Base-by-base conservation (phyloP, 2,888 invertebrate species). In the Microctonus brassicae region DNA sequence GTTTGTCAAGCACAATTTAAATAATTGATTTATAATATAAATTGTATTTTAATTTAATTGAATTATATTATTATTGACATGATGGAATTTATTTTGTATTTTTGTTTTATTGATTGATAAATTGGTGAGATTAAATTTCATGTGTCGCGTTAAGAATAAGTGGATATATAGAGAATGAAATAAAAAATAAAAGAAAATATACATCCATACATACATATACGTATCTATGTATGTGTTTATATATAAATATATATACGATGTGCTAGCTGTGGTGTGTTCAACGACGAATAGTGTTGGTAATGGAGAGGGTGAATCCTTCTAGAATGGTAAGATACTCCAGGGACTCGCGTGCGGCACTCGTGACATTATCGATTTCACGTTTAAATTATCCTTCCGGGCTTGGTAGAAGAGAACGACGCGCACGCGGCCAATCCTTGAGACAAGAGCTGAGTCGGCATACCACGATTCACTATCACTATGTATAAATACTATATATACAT, bases 311-410 rank as follows among this genome's bases (percentile, higher is more conserved):
- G 65, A 65, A 55, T 65, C 34, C 52, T 55, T 52, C 24, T 53
- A 57, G 29, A 36, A 60, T 55, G 57, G 42, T 52, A 62, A 52
- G 53, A 17, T 57, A 65, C 65, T 65, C 26, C 26, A 53, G 63
- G 63, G 47, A 70, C 24, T 62, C 60, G 71, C 65, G 66, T 70
- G 64, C 60, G 26, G 65, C 22, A 34, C 42, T 68, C 65, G 58
- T 67, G 64, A 69, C 63, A 77, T 73, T 70, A 75, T 75, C 72
- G 75, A 77, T 74, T 75, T 72, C 24, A 34, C 72, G 55, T 73
- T 72, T 63, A 64, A 74, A 73, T 75, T 73, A 73, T 77, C 73
- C 69, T 75, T 73, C 66, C 42, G 61, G 63, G 72, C 66, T 69
- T 67, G 61, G 26, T n/a, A 47, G 17, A 7, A 17, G 47, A 47